These are phyloP conservation scores for Protobothrops flavoviridis DNA, from an alignment of 2,113 vertebrate genomes.

Conservation along the genomic window DNA sequence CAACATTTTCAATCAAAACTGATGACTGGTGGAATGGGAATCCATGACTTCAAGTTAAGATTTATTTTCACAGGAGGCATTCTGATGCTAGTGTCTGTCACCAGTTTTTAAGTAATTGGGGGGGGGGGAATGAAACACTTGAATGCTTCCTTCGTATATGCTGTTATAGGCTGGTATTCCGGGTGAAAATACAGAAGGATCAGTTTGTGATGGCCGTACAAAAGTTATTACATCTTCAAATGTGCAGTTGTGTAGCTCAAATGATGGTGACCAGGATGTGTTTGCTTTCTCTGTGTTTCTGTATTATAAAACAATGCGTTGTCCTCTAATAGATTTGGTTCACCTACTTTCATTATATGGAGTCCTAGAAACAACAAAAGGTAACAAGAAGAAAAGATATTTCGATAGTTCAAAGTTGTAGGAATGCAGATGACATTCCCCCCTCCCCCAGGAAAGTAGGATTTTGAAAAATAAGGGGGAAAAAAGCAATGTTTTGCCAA, in stretches of 20 bases:
- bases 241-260: slow-evolving; percentile 48
- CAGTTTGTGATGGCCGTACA: slow-evolving; percentile 48
- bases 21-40: slow-evolving; percentile 45
- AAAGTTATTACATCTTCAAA: slow-evolving; percentile 50
- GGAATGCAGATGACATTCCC: slow-evolving; percentile 26
- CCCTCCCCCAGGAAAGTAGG: slow-evolving; percentile 41
- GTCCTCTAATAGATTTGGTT: slow-evolving; percentile 31
- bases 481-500: slow-evolving; percentile 65
- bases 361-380: slow-evolving; percentile 41
- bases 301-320: slow-evolving; percentile 53
- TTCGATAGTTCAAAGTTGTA: slow-evolving; percentile 42
- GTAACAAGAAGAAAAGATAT: slow-evolving; percentile 49
- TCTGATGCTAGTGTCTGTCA: slow-evolving; percentile 62
- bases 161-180: neutral
- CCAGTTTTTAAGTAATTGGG: slow-evolving; percentile 50
- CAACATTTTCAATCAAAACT: slow-evolving; percentile 65
- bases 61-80: slow-evolving; percentile 50
- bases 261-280: slow-evolving; percentile 44
- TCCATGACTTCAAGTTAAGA: slow-evolving; percentile 64
- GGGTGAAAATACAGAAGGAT: slow-evolving; percentile 28
- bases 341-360: slow-evolving; percentile 46
- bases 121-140: slow-evolving; percentile 49
- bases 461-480: neutral
- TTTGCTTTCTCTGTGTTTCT: slow-evolving; percentile 57
- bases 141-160: slow-evolving; percentile 59